Evolutionary conservation across 2,888 invertebrate genomes (phyloP).

Genomic region (Margaritifera margaritifera): DNA sequence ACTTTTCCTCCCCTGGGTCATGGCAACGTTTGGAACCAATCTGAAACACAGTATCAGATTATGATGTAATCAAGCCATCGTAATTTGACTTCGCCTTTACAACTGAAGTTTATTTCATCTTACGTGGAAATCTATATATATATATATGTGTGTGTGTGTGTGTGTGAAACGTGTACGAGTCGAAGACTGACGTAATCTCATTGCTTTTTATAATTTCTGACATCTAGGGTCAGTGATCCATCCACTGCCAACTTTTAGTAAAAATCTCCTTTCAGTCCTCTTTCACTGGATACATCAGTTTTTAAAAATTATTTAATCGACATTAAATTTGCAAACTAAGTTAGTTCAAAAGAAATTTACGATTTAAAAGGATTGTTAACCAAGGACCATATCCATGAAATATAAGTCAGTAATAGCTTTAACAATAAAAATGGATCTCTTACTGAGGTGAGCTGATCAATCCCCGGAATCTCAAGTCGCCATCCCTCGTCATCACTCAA

Average conservation of each 20-base stretch:
- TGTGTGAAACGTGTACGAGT: not conserved
- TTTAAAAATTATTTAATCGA: too few relatives aligned
- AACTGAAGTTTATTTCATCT: not conserved
- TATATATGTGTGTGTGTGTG: not conserved
- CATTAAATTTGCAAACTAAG: too few relatives aligned
- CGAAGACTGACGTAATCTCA: too few relatives aligned
- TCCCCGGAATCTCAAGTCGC: slow-evolving; percentile 67
- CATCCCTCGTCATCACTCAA: slow-evolving; percentile 70
- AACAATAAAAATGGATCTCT: not conserved
- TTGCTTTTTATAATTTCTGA: too few relatives aligned
- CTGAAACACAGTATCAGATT: slow-evolving; percentile 33
- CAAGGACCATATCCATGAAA: too few relatives aligned
- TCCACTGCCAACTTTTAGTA: too few relatives aligned
- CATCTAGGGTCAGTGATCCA: too few relatives aligned
- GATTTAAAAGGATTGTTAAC: too few relatives aligned
- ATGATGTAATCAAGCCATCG: not conserved
- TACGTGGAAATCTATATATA: not conserved
- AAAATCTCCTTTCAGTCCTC: too few relatives aligned
- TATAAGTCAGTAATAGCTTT: too few relatives aligned
- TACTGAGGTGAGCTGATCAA: slow-evolving; percentile 67
- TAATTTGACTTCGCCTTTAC: not conserved
- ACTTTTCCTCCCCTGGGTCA: slow-evolving; percentile 50
- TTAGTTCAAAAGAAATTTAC: too few relatives aligned
- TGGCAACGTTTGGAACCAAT: slow-evolving; percentile 62
- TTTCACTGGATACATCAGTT: too few relatives aligned